These are phyloP conservation scores for Euplexia lucipara DNA, from an alignment of 2,888 invertebrate species.

Conservation along the genomic window DNA sequence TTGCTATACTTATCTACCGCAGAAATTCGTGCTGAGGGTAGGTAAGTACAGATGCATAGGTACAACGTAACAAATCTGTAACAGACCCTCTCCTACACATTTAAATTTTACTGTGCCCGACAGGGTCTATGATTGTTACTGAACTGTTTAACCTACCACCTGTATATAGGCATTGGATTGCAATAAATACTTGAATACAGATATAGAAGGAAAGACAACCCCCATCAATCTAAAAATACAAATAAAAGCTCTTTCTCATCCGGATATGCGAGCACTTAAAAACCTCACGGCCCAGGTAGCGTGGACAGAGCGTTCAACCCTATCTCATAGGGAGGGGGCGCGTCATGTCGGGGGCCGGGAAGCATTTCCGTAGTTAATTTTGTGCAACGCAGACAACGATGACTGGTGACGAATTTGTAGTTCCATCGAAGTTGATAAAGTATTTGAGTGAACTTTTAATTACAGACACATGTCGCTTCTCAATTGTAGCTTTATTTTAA, in stretches of 20 bases:
- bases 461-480: too few species aligned
- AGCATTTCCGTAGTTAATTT: conserved; percentile 65
- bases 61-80: too few species aligned
- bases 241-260: conserved; percentile 4
- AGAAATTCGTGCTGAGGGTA: too few species aligned
- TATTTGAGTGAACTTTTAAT: conserved; percentile 15
- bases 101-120: too few species aligned
- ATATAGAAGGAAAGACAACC: neutral
- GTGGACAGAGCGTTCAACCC: conserved; percentile 44
- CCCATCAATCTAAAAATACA: conserved; percentile 18
- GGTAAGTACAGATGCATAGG: neutral
- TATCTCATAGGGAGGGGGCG: conserved; percentile 35
- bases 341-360: conserved; percentile 49
- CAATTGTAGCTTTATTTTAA: neutral
- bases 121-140: too few species aligned
- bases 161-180: too few species aligned
- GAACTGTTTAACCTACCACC: too few species aligned
- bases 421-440: conserved; percentile 17
- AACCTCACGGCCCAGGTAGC: conserved; percentile 24
- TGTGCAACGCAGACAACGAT: conserved; percentile 45
- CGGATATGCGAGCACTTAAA: conserved; percentile 12
- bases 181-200: too few species aligned
- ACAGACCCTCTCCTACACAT: too few species aligned
- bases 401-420: conserved; percentile 54
- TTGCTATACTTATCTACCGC: too few species aligned